phyloP scores from a whole-genome alignment of 2,888 invertebrate species.

The Villa cingulata region DNA sequence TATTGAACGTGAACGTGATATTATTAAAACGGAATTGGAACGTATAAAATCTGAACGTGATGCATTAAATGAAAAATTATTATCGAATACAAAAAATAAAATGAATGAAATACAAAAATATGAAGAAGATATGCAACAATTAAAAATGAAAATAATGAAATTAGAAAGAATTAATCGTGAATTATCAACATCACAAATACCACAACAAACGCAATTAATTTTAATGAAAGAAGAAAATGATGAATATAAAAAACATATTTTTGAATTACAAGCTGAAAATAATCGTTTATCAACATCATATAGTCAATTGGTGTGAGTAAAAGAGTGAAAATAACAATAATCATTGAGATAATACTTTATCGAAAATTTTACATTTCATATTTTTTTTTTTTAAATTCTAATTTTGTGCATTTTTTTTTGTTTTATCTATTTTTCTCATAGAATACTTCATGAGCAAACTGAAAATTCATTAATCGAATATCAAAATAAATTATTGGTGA shows the following conservation, averaged over 20 bases:
- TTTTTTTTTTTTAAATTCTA: neutral
- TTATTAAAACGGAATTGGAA: conserved; percentile 40
- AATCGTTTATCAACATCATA: conserved; percentile 41
- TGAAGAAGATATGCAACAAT: conserved; percentile 37
- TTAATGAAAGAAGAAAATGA: conserved; percentile 43
- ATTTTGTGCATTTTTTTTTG: conserved; percentile 23
- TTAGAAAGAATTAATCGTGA: conserved; percentile 44
- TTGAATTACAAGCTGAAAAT: conserved; percentile 40
- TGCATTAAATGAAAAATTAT: conserved; percentile 42
- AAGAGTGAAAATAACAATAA: no score
- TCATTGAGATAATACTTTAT: no score
- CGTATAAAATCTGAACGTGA: conserved; percentile 47
- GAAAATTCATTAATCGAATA: conserved; percentile 56
- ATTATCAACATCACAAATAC: conserved; percentile 39
- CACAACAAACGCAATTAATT: conserved; percentile 37
- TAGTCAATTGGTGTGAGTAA: conserved; percentile 44
- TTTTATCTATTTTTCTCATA: conserved; percentile 25
- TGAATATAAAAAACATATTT: conserved; percentile 40
- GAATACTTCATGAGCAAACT: conserved; percentile 61
- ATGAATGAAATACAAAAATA: conserved; percentile 37
- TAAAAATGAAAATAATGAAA: conserved; percentile 38
- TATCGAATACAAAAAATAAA: conserved; percentile 38
- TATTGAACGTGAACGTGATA: conserved; percentile 41
- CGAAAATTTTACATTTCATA: neutral
- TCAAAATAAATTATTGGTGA: conserved; percentile 49